Evolutionary conservation across 1,140 invertebrate species (phyloP).

Genomic region (Sycobia sp.): DNA sequence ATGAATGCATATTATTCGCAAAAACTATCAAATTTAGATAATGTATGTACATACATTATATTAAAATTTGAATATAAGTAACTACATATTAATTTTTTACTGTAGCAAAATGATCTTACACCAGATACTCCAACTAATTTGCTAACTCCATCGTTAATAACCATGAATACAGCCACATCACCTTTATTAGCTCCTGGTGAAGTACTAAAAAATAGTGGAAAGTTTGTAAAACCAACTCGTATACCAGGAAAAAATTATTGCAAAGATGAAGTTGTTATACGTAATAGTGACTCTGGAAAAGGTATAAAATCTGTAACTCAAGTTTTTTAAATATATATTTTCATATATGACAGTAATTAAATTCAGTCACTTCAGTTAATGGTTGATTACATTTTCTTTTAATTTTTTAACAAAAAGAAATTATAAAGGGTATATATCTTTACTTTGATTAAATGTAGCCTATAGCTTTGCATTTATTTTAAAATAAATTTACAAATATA

Average conservation of each 20-base stretch:
- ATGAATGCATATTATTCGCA: slow-evolving; percentile 83
- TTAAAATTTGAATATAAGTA: neutral
- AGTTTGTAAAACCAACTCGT: slow-evolving; percentile 85
- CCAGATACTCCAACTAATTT: slow-evolving; percentile 51
- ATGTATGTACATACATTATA: slow-evolving; percentile 57
- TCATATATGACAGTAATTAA: too few relatives aligned
- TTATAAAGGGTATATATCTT: neutral
- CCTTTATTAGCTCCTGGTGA: slow-evolving; percentile 77
- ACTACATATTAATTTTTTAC: slow-evolving; percentile 5
- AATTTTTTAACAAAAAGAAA: neutral
- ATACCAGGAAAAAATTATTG: slow-evolving; percentile 90
- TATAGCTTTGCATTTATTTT: slow-evolving; percentile 15
- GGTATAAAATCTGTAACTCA: slow-evolving; percentile 62
- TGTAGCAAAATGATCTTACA: slow-evolving; percentile 43
- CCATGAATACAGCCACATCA: slow-evolving; percentile 43
- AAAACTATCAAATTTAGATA: slow-evolving; percentile 74
- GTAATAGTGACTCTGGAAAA: slow-evolving; percentile 93
- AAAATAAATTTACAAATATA: slow-evolving; percentile 53
- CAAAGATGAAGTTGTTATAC: slow-evolving; percentile 91
- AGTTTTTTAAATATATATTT: slow-evolving; percentile 2
- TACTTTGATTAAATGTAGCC: neutral
- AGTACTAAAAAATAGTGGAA: slow-evolving; percentile 84
- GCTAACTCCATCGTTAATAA: slow-evolving; percentile 31
- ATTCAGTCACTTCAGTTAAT: neutral
- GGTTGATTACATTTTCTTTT: neutral